Evolutionary conservation across 2,797 vertebrate genomes (phyloP).

Genomic region (Phataginus tetradactyla): DNA sequence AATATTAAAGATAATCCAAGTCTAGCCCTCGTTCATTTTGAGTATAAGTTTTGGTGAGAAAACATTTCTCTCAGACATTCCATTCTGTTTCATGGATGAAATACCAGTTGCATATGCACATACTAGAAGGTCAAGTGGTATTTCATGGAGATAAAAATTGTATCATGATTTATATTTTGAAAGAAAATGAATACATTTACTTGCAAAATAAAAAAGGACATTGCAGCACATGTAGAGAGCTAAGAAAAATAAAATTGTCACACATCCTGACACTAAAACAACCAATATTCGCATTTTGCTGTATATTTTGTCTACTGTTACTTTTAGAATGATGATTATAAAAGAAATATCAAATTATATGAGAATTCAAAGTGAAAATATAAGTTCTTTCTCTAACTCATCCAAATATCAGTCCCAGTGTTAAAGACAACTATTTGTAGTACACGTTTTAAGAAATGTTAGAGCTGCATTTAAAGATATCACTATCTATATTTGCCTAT

Average conservation of each 20-base stretch:
- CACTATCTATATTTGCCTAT: neutral
- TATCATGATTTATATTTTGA: neutral
- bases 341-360: neutral
- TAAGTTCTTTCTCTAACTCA: neutral
- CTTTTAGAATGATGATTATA: neutral
- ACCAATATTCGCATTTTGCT: neutral
- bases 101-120: neutral
- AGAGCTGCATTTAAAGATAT: neutral
- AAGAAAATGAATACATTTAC: neutral
- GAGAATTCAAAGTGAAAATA: neutral
- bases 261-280: neutral
- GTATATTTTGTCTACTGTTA: neutral
- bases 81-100: neutral
- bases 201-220: neutral
- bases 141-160: neutral
- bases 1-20: neutral
- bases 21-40: neutral
- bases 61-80: neutral
- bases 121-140: neutral
- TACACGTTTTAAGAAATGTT: neutral
- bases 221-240: neutral
- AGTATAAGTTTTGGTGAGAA: neutral
- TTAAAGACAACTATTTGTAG: neutral
- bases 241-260: neutral
- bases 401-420: neutral